phyloP scores from a whole-genome alignment of 2,113 vertebrate genomes.

The Casuarius casuarius region DNA sequence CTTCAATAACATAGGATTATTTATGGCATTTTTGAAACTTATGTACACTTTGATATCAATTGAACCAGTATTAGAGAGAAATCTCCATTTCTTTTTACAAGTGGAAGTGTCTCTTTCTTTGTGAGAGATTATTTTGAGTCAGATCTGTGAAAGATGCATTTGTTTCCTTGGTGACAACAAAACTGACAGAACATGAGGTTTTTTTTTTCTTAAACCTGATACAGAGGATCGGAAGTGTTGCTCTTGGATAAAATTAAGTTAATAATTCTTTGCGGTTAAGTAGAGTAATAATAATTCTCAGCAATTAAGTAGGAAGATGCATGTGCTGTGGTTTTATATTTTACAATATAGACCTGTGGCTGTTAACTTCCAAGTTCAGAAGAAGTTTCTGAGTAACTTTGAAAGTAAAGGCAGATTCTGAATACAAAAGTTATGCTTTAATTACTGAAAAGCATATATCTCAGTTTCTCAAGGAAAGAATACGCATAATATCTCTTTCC shows the following conservation, averaged over 20 bases:
- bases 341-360: rapidly evolving
- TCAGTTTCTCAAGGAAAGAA: background rate
- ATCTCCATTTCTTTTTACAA: background rate
- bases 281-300: background rate
- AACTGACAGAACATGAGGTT: background rate
- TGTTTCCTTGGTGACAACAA: background rate
- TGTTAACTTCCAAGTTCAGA: background rate
- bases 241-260: background rate
- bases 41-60: rapidly evolving
- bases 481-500: background rate
- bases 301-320: background rate
- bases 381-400: background rate
- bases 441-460: background rate
- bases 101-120: background rate
- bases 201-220: background rate
- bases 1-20: background rate
- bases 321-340: rapidly evolving
- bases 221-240: background rate
- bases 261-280: background rate
- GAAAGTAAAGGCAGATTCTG: background rate
- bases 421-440: background rate
- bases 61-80: background rate
- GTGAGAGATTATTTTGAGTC: background rate
- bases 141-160: background rate
- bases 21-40: background rate